Evolutionary conservation across 2,113 vertebrate genomes (phyloP), one percentile per base, ranked within the genome.

Genomic region (Tragelaphus imberbis): DNA sequence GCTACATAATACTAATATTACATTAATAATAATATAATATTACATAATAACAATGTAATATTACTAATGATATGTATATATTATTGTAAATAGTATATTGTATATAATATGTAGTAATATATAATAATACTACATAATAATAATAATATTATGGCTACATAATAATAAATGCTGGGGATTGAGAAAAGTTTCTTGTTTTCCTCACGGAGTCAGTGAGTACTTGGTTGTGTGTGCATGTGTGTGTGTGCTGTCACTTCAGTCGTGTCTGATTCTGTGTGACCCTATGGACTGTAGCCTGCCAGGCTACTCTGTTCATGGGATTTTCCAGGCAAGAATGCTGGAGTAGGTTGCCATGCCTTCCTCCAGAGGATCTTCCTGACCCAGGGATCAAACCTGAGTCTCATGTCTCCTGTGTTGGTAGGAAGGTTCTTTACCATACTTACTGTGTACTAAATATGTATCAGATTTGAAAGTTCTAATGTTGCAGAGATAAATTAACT

Each of bases 401-500:
- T 71, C n/a, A 23, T 0, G 5, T 71, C 68, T 71, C 19, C n/a
- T 40, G n/a, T 1, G 10, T 71, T 2, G 0, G n/a, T 40, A 71
- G 68, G n/a, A n/a, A 40, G n/a, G 19, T 71, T 71, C 68, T 71
- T 71, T 71, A 12, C 10, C 68, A 40, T 71, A 71, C n/a, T 23
- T 71, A 40, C n/a, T 53, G 36, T 51, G 6, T 27, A 77, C 6
- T 16, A 84, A 79, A n/a, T 82, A 33, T 17, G 12, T 40, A 7
- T 84, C 71, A 90, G 25, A 25, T 84, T 59, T n/a, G 12, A 23
- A 68, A 63, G 25, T 84, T 77, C 47, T 77, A 23, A 12, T 71
- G 10, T 71, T 84, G 27, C 58, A 91, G 40, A 94, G 71, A 56
- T 82, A 59, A 95, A 49, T 9, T 58, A 77, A 90, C 12, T 84